Evolutionary conservation across 2,797 vertebrate species (phyloP), one percentile per base, ranked within the genome.

Genomic region (Lacerta viridis): DNA sequence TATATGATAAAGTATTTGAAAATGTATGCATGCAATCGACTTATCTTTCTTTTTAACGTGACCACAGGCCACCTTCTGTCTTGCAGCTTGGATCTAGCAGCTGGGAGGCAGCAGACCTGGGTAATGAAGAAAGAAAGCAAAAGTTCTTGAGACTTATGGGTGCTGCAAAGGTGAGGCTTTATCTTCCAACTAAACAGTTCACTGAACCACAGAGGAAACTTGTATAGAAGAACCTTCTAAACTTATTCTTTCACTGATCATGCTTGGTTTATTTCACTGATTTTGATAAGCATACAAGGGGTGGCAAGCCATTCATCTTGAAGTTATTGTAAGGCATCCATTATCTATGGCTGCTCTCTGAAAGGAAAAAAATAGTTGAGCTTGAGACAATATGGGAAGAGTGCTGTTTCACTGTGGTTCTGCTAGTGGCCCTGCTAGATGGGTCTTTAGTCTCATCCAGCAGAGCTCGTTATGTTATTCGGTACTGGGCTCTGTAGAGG

Each of bases 121-220:
- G 99, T 80, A 98, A 98, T 87, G 94, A 98, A 81, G 98, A 99
- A 90, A 97, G 99, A 92, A 99, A 98, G 88, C 98, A 99, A 95
- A 99, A 99, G 96, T 99, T 99, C 96, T 93, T 99, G 86, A 97
- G 98, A 78, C 95, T 99, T 90, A 99, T 99, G 99, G 98, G 98
- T 1, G 98, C 98, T 3, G 97, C 97, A 86, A 99, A 99, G 98
- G 98, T 99, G 93, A 93, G 97, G 91, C 81, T 91, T 68, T 69
- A 36, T 84, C 36, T 61, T 76, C 46, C 20, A 80, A 7, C 33
- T 29, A 76, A 80, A 6, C 33, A 41, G 29, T 46, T 72, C 25
- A 15, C 1, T 85, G 23, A 36, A 3, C 20, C 29, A 80, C 10
- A 74, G 17, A 43, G 27, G 18, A 7, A 5, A 25, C 5, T 86